Base-by-base conservation (phyloP, 1,140 invertebrate genomes). In the Diplogasteroides magnus region DNA sequence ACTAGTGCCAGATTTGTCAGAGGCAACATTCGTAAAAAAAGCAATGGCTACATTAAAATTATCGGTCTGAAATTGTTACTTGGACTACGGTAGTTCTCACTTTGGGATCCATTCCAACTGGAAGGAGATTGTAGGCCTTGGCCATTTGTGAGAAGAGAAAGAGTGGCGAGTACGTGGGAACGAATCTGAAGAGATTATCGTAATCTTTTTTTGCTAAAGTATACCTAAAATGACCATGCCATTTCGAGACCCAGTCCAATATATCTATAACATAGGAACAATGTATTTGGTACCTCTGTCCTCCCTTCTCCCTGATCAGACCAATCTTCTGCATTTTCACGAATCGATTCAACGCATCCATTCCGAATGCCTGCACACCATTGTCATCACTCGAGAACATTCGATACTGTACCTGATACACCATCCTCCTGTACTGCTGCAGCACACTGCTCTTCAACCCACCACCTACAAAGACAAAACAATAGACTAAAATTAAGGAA, bases 241-340 rank as follows among this genome's bases (percentile, higher is more conserved):
- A n/a, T n/a, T n/a, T n/a, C n/a, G n/a, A n/a, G n/a, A n/a, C n/a
- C n/a, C n/a, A n/a, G n/a, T n/a, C n/a, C 29, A 28, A 72, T 48
- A 31, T 23, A 57, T 58, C 6, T 31, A 71, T 19, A 48, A 62
- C 19, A 68, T 56, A 13, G 57, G 13, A 61, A 31, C 48, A 70
- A 25, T 57, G 55, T 31, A 68, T 48, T n/a, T 72, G 64, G 25
- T 56, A 23, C 29, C 27, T 11, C 29, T 3, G 58, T n/a, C 64
- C 62, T 29, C 25, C 65, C 61, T 76, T 72, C 48, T 77, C 77
- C 59, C 74, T 62, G 31, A 77, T 61, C 23, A 77, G 29, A 26
- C 76, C 76, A 37, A 78, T 78, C 31, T 79, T 77, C 59, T 77
- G 76, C 65, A 77, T 68, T 61, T 77, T 77, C 55, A 78, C 31